phyloP scores from a whole-genome alignment of 2,888 invertebrate genomes.

The Phoronis australis region DNA sequence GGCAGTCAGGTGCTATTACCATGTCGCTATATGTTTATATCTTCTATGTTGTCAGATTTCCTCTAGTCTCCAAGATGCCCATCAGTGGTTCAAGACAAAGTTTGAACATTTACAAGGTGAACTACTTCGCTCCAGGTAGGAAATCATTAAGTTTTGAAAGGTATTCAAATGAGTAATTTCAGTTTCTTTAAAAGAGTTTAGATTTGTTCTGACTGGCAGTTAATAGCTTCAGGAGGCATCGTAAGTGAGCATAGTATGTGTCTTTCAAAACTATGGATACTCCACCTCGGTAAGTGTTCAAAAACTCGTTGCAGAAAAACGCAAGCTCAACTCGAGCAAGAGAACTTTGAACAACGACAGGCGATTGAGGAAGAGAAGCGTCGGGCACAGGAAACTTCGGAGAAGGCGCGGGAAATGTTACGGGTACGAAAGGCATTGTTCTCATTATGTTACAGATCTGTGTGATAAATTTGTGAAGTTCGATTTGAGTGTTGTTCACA shows the following conservation, averaged over 20 bases:
- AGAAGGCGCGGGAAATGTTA: slow-evolving; percentile 40
- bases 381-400: slow-evolving; percentile 32
- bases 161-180: not conserved
- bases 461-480: not conserved
- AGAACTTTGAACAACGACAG: slow-evolving; percentile 27
- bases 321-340: slow-evolving; percentile 29
- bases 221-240: no score
- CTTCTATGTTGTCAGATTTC: slow-evolving; percentile 27
- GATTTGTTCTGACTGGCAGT: no score
- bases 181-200: not conserved
- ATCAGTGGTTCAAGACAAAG: slow-evolving; percentile 44
- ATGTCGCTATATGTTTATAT: slow-evolving; percentile 2
- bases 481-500: not conserved
- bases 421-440: slow-evolving; percentile 27
- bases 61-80: slow-evolving; percentile 38
- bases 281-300: not conserved
- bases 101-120: slow-evolving; percentile 42
- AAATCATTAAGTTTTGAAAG: no score
- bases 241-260: no score
- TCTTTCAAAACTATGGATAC: no score
- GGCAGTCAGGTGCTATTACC: no score
- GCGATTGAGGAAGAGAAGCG: slow-evolving; percentile 30
- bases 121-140: slow-evolving; percentile 32
- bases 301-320: slow-evolving; percentile 19
- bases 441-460: not conserved